Base-by-base conservation (phyloP, 2,888 invertebrate species). In the Drosophila prostipennis region DNA sequence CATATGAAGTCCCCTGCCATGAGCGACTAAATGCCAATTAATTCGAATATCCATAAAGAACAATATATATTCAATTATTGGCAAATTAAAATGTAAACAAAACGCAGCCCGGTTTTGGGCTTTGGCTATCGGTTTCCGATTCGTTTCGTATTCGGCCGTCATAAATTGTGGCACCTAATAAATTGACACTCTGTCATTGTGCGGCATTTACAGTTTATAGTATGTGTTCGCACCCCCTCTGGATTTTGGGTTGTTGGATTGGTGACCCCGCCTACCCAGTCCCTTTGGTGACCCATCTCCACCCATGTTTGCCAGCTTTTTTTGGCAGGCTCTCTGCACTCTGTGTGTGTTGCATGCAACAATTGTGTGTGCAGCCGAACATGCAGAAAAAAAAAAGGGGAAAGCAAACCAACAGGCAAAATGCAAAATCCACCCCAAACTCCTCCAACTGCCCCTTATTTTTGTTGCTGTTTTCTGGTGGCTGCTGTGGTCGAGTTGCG, bases 151-250 rank as follows among this genome's bases (percentile, higher is more conserved):
- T 26, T 26, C 63, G 72, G 64, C 58, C 58, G 68, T 74, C 81
- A 89, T 84, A 84, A 84, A 84, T 84, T 89, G 79, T 79, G 68
- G 82, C 89, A 89, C 87, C 84, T 84, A 84, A 89, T 84, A 84
- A 84, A 84, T 88, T 84, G 84, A 81, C 82, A 88, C 89, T 84
- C 76, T 84, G 89, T 84, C 89, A 84, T 87, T 89, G 86, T 83
- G 81, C 60, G 85, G 89, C 89, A 88, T 88, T 88, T 88, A 79
- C 81, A 87, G 83, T 85, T 84, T 81, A 81, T 87, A 67, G 70
- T 42, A 23, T 39, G 14, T 23, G 23, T n/a, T 6, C 7, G 6
- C 51, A 36, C 48, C 29, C 39, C 14, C 8, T 37, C 45, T 29
- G 13, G 8, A 29, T 29, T 7, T 7, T 29, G 29, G 6, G 7